Evolutionary conservation across 2,797 vertebrate species (phyloP).

Genomic region (Phylloscopus collybita): DNA sequence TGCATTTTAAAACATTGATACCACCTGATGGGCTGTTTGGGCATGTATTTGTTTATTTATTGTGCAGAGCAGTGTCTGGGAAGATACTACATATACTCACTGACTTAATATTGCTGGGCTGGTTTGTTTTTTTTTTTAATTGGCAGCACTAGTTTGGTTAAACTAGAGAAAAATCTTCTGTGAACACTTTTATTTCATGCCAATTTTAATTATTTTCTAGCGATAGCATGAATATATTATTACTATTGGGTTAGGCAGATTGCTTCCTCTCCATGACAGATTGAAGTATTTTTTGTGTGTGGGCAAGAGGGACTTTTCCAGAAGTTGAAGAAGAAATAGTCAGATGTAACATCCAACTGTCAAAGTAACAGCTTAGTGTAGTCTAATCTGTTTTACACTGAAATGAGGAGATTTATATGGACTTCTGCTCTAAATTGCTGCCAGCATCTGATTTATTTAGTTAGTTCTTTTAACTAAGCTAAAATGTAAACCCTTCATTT

Average conservation of each 20-base stretch:
- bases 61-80: background rate
- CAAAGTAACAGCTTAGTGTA: background rate
- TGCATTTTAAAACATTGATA: background rate
- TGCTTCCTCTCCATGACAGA: background rate
- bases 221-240: background rate
- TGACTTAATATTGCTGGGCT: background rate
- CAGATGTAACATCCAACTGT: background rate
- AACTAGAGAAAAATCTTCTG: background rate
- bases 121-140: background rate
- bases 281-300: background rate
- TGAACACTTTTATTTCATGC: background rate
- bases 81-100: background rate
- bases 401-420: background rate
- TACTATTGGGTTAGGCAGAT: background rate
- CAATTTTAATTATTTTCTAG: background rate
- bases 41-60: background rate
- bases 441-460: background rate
- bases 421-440: background rate
- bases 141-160: background rate
- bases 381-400: background rate
- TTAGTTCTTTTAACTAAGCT: background rate
- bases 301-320: background rate
- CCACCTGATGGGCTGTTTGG: background rate
- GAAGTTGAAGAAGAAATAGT: background rate
- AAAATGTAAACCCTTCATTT: background rate